Evolutionary conservation across 2,113 vertebrate genomes (phyloP).

Genomic region (Gadus macrocephalus): DNA sequence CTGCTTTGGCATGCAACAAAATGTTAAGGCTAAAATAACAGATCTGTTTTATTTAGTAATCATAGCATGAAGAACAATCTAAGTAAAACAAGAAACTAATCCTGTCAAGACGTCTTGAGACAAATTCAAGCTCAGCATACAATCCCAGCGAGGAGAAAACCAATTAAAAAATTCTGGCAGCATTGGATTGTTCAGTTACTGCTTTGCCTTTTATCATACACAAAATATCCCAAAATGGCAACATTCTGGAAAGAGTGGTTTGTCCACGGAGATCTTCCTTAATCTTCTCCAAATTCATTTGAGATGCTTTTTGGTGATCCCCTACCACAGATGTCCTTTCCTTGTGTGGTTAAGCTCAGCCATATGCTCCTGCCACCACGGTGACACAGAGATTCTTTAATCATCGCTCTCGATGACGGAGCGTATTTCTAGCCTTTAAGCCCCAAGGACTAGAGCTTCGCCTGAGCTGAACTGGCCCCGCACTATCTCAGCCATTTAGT

Average conservation of each 20-base stretch:
- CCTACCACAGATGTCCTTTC: slow-evolving; percentile 42
- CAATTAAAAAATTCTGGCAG: not conserved
- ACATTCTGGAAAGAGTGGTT: not conserved
- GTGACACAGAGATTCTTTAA: slow-evolving; percentile 48
- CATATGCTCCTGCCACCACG: slow-evolving; percentile 50
- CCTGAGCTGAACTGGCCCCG: not conserved
- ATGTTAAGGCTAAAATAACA: too few species aligned
- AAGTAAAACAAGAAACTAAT: not conserved
- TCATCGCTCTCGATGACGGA: slow-evolving; percentile 51
- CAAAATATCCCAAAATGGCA: not conserved
- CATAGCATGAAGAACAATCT: too few species aligned
- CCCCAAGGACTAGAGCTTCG: slow-evolving; percentile 20
- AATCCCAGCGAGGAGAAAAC: not conserved
- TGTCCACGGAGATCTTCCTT: slow-evolving; percentile 25
- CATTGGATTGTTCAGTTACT: too few species aligned
- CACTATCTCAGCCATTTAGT: slow-evolving; percentile 11
- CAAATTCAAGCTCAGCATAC: not conserved
- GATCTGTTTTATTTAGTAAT: too few species aligned
- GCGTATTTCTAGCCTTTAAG: slow-evolving; percentile 49
- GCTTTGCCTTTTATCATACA: too few species aligned
- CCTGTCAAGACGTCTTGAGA: not conserved
- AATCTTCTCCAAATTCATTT: slow-evolving; percentile 46
- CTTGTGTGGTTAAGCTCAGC: slow-evolving; percentile 37
- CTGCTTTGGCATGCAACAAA: too few species aligned
- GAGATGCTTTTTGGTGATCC: slow-evolving; percentile 30